Evolutionary conservation across 2,797 vertebrate species (phyloP), one percentile per base, ranked within the genome.

Genomic region (Coilia nasus): DNA sequence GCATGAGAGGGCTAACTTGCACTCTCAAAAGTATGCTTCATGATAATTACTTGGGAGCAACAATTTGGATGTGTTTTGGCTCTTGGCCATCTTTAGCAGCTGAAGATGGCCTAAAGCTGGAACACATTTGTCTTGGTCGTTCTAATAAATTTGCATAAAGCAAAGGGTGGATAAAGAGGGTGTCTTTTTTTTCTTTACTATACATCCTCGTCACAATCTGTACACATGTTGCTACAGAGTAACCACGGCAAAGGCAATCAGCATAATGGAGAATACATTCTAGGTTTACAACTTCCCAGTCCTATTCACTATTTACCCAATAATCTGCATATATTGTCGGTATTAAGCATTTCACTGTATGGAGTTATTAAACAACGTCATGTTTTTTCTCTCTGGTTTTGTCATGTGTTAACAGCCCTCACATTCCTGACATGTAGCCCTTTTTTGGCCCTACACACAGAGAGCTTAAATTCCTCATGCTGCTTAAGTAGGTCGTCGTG

Each of bases 191-290:
- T 54, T 14, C 9, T 54, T 54, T 54, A 54, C 50, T 14, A 54
- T 54, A 10, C 9, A 54, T 54, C 50, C 50, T 9, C 14, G 50
- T 56, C 44, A 82, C 83, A 84, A 71, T 75, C 21, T 25, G 60
- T 23, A 47, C 81, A 78, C 64, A 46, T 25, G 83, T 85, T 84
- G 19, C 82, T 82, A 56, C 80, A 83, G 23, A 41, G 7, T 17
- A 78, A 25, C 35, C 64, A 71, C 31, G 31, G 64, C 9, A 28
- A 11, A 31, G 25, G 25, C 17, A 71, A 14, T 31, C 25, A 71
- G 25, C 64, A 71, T 31, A 31, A 25, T 59, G 57, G 17, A 59
- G 17, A 59, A 21, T 64, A 64, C 2, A 62, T 64, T 64, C 25
- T 64, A 28, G 11, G 23, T 12, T 64, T 25, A 28, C 12, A 64